A percentile compares a stretch with the other conserved stretches of the same genome.
Conservation (phyloP, 2,113 vertebrate genomes). For the Benitochromis conjunctus region DNA sequence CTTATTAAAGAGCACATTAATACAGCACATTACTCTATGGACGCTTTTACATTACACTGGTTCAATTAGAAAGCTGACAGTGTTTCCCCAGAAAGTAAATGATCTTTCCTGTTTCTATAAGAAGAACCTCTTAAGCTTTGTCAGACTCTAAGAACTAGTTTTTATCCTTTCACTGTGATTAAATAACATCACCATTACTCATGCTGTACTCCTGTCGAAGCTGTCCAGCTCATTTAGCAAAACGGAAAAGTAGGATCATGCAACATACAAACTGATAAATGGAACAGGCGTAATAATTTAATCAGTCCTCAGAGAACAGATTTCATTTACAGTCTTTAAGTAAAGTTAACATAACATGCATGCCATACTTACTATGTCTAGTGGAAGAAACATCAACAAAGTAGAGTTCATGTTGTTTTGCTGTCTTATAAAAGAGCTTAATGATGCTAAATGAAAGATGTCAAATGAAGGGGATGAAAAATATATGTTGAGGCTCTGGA, state of each 20-base stretch:
- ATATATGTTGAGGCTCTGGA: background rate
- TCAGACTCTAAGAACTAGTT: background rate
- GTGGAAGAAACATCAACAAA: background rate
- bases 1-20: background rate
- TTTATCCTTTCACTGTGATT: slow-evolving; percentile 15
- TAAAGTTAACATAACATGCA: background rate
- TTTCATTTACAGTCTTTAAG: background rate
- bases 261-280: background rate
- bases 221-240: background rate
- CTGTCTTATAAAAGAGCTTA: background rate
- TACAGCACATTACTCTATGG: background rate
- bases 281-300: background rate
- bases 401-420: background rate
- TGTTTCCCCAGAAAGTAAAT: background rate
- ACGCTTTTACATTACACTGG: background rate
- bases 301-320: background rate
- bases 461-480: background rate
- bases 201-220: background rate
- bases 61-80: background rate
- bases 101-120: background rate
- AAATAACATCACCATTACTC: slow-evolving; percentile 6
- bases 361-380: background rate
- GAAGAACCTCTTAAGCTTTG: background rate
- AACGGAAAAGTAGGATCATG: background rate
- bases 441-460: background rate